Evolutionary conservation across 2,888 invertebrate genomes (phyloP), one percentile per base, ranked within the genome.

Genomic region (Oscheius sp.): DNA sequence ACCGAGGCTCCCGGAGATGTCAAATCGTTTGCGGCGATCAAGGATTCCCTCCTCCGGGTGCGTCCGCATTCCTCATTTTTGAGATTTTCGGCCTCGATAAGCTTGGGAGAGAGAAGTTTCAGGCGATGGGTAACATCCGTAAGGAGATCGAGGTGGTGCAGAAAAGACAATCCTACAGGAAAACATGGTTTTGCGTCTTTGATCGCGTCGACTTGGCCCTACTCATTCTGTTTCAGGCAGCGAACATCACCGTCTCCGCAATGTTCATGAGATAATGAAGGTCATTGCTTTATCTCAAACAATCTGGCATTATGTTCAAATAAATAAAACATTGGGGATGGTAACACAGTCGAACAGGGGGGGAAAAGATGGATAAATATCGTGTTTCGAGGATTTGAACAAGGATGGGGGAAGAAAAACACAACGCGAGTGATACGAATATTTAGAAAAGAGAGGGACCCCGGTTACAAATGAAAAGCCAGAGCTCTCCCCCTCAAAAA

Each of bases 391-490:
- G 37, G 50, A 68, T 50, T 53, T 33, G 29, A 57, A 58, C n/a
- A 58, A 29, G 33, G 32, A 29, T 58, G 11, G n/a, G 32, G 10
- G 60, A 35, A 32, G 33, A 51, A 66, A 50, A 57, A 57, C 73
- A 73, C 73, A 65, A 73, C 63, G 63, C 63, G 42, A 73, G 48
- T 73, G 73, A 73, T 73, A 73, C 63, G 42, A 57, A 42, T 42
- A 5, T 42, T 42, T 42, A 5, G 48, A 48, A 51, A 73, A 62
- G 50, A 72, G 32, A 13, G 29, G 47, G 53, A 71, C 71, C 63
- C 60, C 50, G 9, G 29, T 9, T 29, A 60, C 32, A 21, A 32
- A n/a, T 3, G 71, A 58, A 32, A 60, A 37, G 32, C 32, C 29
- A 48, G 29, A 71, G 51, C 21, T 10, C 59, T 42, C 29, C 37